Base-by-base conservation (phyloP, 2,888 invertebrate species). In the Plemyria rubiginata region DNA sequence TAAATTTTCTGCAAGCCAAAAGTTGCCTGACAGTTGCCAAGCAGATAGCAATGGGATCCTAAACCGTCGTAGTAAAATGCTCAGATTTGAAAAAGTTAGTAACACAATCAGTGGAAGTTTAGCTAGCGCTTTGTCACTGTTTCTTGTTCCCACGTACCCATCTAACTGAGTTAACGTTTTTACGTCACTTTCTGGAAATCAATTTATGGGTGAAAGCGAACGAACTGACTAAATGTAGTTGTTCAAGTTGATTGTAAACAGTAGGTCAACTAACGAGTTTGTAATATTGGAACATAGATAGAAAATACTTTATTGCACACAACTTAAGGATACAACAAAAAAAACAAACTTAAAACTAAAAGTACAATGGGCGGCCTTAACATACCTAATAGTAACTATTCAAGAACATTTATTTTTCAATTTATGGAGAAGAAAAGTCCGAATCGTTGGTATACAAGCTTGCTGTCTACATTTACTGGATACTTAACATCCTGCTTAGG, bases 131-230 rank as follows among this genome's bases (percentile, higher is more conserved):
- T 74, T 67, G 64, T 65, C 65, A 73, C 73, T 67, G 67, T 72
- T 67, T 66, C 67, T 65, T 53, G 58, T 82, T 88, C 87, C 77
- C 88, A 87, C 84, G 81, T 79, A 78, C 75, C 76, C 79, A 76
- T 75, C 67, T 74, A 72, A 78, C 74, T 76, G 52, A 78, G 74
- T 78, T 79, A 75, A 68, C 72, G 76, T 87, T 87, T 87, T 87
- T 86, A 78, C 74, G 75, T 75, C 74, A 70, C 79, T 85, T 81
- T 71, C 80, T 82, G 73, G 76, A 73, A 85, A 82, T 78, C 79
- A 78, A 81, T 82, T 80, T 77, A 78, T 72, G 70, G 69, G 78
- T 65, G 82, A 85, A 84, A 84, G 81, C 81, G 75, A 55, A 61
- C 58, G 55, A 65, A 65, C 51, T 59, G 56, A 60, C 53, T 58